Base-by-base conservation (phyloP, 2,113 vertebrate genomes). In the Indri indri region DNA sequence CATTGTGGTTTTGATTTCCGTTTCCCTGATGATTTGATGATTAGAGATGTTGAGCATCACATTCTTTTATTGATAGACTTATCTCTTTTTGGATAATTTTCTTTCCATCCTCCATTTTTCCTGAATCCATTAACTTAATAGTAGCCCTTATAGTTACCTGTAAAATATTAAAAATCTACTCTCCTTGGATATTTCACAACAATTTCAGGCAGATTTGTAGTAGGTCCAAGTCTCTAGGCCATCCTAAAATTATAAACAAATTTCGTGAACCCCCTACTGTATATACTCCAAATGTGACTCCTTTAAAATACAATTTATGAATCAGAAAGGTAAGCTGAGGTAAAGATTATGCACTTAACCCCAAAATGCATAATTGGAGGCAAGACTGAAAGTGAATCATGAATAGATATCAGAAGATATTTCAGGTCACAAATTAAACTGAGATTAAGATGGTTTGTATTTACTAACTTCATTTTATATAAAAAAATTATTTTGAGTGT, bases 111-210 rank as follows among this genome's bases (percentile, higher is more conserved):
- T 74, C 54, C 8, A 40, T 86, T 85, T 54, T 40, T 94, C 47
- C 30, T 54, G 52, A 79, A 77, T 83, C 20, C 63, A n/a, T 91
- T 82, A 76, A 37, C 57, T 57, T 57, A 57, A 57, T 80, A 71
- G 12, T 82, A 66, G 13, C 63, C 68, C 57, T 89, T 74, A 94
- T 37, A 89, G 20, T 97, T 68, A 52, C 32, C 20, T 81, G 22
- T 59, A 66, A 68, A 90, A 70, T 88, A 84, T 73, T 92, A 68
- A 97, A 95, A 40, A 73, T 82, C 2, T 93, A 34, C 13, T 80
- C 37, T 94, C 59, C 61, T 50, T 89, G 66, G 34, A 9, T 76
- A 40, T 54, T 73, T 95, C 80, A 89, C 47, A 80, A 7, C 10
- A 61, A 40, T 73, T 86, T 92, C 10, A 86, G 40, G n/a, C 2